Evolutionary conservation across 1,140 invertebrate species (phyloP).

Genomic region (Pachypsylla venusta): DNA sequence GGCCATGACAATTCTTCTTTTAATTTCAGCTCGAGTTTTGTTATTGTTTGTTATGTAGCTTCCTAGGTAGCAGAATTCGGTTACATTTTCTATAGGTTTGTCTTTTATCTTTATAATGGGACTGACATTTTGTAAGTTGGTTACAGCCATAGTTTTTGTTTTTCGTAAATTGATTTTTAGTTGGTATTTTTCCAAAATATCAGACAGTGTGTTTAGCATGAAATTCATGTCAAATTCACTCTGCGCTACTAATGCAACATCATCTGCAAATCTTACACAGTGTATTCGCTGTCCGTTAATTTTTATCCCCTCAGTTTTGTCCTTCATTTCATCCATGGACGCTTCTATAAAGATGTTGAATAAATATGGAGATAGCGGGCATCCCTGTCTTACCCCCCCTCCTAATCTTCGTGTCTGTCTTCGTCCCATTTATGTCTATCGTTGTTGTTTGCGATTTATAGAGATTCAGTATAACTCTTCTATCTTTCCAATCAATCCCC

Average conservation of each 20-base stretch:
- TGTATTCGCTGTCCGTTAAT: too few species aligned
- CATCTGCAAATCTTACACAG: conserved; percentile 3
- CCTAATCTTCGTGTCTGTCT: conserved; percentile 14
- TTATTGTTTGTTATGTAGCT: conserved; percentile 10
- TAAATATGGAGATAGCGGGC: conserved; percentile 1
- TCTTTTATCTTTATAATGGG: background rate
- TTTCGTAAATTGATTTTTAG: background rate
- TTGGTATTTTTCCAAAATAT: too few species aligned
- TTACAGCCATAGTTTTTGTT: background rate
- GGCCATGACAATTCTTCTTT: conserved; percentile 13
- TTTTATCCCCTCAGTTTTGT: background rate
- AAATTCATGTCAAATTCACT: too few species aligned
- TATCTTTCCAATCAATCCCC: background rate
- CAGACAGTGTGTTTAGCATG: too few species aligned
- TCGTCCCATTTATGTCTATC: conserved; percentile 7
- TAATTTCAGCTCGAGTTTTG: conserved; percentile 7
- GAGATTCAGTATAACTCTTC: conserved; percentile 7
- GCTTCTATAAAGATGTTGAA: background rate
- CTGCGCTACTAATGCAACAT: too few species aligned
- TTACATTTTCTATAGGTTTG: background rate
- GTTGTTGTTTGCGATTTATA: background rate
- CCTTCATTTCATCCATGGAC: conserved; percentile 4
- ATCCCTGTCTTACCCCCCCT: conserved; percentile 10
- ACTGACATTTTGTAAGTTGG: background rate
- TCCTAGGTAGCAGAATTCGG: conserved; percentile 4